Evolutionary conservation across 1,140 invertebrate genomes (phyloP).

Genomic region (Scaptomyza graminum): DNA sequence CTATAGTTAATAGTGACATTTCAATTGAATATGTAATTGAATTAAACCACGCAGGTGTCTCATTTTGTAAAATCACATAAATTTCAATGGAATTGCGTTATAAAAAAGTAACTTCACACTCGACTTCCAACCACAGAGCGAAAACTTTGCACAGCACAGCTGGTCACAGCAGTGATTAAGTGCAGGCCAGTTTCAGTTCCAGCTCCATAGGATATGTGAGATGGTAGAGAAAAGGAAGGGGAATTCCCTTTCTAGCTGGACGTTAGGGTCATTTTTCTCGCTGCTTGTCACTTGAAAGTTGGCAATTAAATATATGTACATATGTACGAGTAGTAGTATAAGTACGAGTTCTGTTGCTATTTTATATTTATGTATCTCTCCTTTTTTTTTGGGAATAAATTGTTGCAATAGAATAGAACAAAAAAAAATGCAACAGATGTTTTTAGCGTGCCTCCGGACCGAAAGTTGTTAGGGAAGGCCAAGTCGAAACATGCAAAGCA

Average conservation of each 20-base stretch:
- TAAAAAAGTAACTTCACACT: conserved; percentile 25
- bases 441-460: conserved; percentile 39
- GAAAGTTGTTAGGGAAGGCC: conserved; percentile 7
- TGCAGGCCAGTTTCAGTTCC: conserved; percentile 27
- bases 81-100: conserved; percentile 29
- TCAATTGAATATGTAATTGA: conserved; percentile 5
- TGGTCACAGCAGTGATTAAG: conserved; percentile 74
- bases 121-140: conserved; percentile 29
- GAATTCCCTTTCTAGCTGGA: conserved; percentile 7
- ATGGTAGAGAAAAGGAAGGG: conserved; percentile 37
- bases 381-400: conserved; percentile 58
- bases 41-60: conserved; percentile 26
- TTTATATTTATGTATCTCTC: conserved; percentile 33
- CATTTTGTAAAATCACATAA: conserved; percentile 29
- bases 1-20: not conserved
- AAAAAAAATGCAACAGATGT: conserved; percentile 74
- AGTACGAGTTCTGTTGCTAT: conserved; percentile 15
- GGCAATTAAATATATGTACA: conserved; percentile 77
- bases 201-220: conserved; percentile 43
- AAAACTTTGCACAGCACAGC: conserved; percentile 29
- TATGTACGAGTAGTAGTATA: conserved; percentile 12
- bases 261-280: conserved; percentile 63
- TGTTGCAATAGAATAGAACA: conserved; percentile 57
- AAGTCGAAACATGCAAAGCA: conserved; percentile 64
- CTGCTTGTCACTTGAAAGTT: conserved; percentile 74